Evolutionary conservation across 2,797 vertebrate species (phyloP), one percentile per base, ranked within the genome.

Genomic region (Chelmon rostratus): DNA sequence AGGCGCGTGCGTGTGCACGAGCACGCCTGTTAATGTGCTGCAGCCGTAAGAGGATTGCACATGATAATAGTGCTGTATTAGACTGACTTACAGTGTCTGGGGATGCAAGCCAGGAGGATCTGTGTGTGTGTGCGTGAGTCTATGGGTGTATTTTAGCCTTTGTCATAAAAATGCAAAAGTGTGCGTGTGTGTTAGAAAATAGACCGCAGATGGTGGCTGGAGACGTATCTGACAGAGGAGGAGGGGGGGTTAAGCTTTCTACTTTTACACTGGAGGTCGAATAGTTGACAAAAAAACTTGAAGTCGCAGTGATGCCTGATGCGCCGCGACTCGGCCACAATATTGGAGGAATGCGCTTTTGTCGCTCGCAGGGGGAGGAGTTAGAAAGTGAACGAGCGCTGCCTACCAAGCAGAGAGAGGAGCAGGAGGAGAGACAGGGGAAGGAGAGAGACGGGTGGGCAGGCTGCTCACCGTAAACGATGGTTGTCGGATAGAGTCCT

Each of bases 331-430:
- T 84, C 84, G 52, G 83, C 68, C 76, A 85, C 86, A 68, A 71
- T 70, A 81, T 77, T 63, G 86, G 90, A 89, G 91, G 92, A 94
- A 93, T 90, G 93, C 90, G 92, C 90, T 90, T 92, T 90, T 89
- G 92, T 92, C 86, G 88, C 84, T 75, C 54, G 85, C 73, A 59
- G 92, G 88, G 92, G 95, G 95, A 44, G 94, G 95, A 91, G 95
- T 88, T 80, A 92, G 79, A 78, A 79, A 91, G 86, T 84, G 92
- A 85, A 94, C 92, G 93, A 94, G 93, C 18, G 81, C 91, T 93
- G 95, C 93, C 93, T 95, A 92, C 93, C 91, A 94, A 94, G 89
- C 86, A 94, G 86, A 87, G 86, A 75, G 82, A 82, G 47, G 82
- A 81, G 64, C 63, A 79, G 78, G 67, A 68, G 71, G 75, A 84